Evolutionary conservation across 2,888 invertebrate species (phyloP).

Genomic region (Acronicta aceris): DNA sequence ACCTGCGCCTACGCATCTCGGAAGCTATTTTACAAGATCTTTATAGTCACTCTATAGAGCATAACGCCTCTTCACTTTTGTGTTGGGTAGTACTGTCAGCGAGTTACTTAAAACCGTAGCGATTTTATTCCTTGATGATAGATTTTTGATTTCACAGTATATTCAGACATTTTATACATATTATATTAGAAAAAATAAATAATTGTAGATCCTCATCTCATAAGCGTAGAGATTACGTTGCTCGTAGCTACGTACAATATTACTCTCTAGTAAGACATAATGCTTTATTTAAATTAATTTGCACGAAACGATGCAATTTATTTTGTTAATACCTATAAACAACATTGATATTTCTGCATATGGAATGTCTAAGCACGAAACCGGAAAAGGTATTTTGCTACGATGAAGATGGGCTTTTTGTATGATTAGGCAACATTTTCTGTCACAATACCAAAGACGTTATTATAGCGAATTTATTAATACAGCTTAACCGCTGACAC

Average conservation of each 20-base stretch:
- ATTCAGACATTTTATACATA: too few species aligned
- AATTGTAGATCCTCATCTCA: too few species aligned
- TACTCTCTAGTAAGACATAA: too few species aligned
- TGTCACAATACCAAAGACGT: slow-evolving; percentile 4
- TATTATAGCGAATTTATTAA: slow-evolving; percentile 23
- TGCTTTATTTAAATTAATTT: too few species aligned
- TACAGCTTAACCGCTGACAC: slow-evolving; percentile 40
- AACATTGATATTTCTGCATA: background rate
- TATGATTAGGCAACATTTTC: slow-evolving; percentile 12
- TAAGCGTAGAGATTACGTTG: too few species aligned
- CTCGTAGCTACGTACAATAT: too few species aligned
- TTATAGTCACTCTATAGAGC: slow-evolving; percentile 69
- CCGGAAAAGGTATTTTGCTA: background rate
- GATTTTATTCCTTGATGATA: background rate
- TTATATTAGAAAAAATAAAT: too few species aligned
- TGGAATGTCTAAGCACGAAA: background rate
- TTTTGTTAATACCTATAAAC: too few species aligned
- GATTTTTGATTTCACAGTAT: too few species aligned
- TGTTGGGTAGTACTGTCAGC: slow-evolving; percentile 32
- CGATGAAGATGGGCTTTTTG: slow-evolving; percentile 6
- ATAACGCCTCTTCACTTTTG: slow-evolving; percentile 53
- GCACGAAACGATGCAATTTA: too few species aligned
- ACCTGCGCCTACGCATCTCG: slow-evolving; percentile 64
- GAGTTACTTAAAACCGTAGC: background rate
- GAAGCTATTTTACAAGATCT: slow-evolving; percentile 72